Conservation (phyloP, 2,113 vertebrate genomes). For the Phylloscopus trochilus region DNA sequence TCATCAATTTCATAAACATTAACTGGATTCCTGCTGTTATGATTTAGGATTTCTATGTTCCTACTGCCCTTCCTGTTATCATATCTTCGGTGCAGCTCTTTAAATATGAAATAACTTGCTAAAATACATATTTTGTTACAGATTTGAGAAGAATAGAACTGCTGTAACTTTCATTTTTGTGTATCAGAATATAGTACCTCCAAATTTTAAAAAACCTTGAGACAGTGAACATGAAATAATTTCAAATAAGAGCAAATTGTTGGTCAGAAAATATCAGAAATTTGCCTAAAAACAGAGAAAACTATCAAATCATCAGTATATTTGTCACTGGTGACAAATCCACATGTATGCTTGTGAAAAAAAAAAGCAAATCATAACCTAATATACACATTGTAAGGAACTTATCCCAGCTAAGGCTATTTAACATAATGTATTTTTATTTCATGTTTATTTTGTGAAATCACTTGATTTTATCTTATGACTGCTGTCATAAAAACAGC, state of each 20-base stretch:
- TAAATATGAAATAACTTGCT: constrained; percentile 7
- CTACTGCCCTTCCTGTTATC: background rate
- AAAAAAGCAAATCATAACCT: background rate
- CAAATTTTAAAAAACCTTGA: background rate
- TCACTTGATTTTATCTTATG: background rate
- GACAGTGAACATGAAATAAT: background rate
- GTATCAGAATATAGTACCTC: background rate
- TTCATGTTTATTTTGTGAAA: background rate
- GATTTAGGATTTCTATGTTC: background rate
- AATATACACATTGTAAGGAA: background rate
- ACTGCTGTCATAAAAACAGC: background rate
- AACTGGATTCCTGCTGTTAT: constrained; percentile 1
- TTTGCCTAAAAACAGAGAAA: background rate
- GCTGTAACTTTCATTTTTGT: background rate
- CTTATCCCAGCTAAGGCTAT: background rate
- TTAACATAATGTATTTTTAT: background rate
- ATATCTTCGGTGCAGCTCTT: background rate
- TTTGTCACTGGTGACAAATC: background rate
- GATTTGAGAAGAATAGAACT: background rate
- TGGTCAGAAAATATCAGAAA: background rate
- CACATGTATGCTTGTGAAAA: background rate
- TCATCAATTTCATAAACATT: background rate
- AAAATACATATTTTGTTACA: background rate
- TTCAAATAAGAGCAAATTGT: background rate
- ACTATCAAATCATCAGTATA: background rate